Percentiles rank a stretch among this genome's conserved stretches.
Conservation (phyloP, 30 jellyfish, hydroid and myxozoan species). For the Clytia hemisphaerica region DNA sequence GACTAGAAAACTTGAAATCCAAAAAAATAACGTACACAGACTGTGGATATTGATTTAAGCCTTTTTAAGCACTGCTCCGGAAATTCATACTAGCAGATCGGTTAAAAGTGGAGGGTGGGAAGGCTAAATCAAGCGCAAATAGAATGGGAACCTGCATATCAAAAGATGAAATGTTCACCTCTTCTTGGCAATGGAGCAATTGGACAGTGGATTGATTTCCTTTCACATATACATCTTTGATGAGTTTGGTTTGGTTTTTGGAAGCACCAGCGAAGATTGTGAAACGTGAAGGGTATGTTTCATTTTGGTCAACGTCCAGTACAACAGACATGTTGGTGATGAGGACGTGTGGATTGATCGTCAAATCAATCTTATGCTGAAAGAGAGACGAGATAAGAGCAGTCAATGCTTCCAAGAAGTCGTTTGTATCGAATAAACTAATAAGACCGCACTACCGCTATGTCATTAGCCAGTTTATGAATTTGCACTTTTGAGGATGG, state of each 20-base stretch:
- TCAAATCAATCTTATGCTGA: conserved; percentile 11
- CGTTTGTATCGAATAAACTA: too few relatives aligned
- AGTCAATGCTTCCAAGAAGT: too few relatives aligned
- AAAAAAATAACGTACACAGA: too few relatives aligned
- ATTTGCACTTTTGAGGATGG: too few relatives aligned
- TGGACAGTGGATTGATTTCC: neutral
- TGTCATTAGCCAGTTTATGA: too few relatives aligned
- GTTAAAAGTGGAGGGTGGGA: too few relatives aligned
- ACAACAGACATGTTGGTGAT: neutral
- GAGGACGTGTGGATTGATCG: neutral
- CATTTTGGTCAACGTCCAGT: neutral
- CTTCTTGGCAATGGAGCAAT: neutral
- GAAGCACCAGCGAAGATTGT: neutral
- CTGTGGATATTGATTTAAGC: too few relatives aligned
- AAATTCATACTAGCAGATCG: too few relatives aligned
- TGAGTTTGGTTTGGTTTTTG: neutral
- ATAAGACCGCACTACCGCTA: too few relatives aligned
- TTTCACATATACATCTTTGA: neutral
- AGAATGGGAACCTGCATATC: neutral
- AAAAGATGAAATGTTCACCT: neutral
- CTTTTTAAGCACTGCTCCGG: too few relatives aligned
- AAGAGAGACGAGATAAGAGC: neutral
- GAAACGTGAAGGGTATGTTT: neutral
- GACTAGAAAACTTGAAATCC: neutral
- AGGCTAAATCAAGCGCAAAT: neutral